Percentiles rank a stretch among this genome's conserved stretches.
Evolutionary conservation across 2,888 invertebrate genomes (phyloP).

Genomic region (Euproctis similis): DNA sequence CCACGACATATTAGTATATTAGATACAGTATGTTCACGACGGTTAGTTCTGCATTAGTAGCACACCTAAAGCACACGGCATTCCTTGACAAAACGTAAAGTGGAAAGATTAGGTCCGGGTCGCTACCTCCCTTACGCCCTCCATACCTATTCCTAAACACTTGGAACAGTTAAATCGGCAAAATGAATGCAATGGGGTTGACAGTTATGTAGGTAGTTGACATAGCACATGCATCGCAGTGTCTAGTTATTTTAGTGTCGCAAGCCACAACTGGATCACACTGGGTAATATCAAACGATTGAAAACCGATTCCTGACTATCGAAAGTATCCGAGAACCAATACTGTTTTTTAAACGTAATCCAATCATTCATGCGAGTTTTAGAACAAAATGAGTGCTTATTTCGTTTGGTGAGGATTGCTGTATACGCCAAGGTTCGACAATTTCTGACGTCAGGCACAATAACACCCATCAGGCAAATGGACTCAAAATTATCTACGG

Average conservation of each 20-base stretch:
- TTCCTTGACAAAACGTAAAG: slow-evolving; percentile 49
- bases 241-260: slow-evolving; percentile 1
- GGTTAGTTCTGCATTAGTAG: slow-evolving; percentile 57
- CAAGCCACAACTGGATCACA: slow-evolving; percentile 6
- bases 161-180: no score
- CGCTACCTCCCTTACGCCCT: slow-evolving; percentile 31
- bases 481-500: no score
- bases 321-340: no score
- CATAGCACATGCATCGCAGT: slow-evolving; percentile 5
- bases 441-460: no score
- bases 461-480: no score
- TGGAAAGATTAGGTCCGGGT: slow-evolving; percentile 38
- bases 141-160: background rate
- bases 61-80: slow-evolving; percentile 67
- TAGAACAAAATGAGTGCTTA: no score
- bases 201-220: background rate
- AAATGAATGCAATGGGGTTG: background rate
- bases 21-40: slow-evolving; percentile 45
- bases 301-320: no score
- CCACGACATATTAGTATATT: slow-evolving; percentile 35
- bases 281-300: no score
- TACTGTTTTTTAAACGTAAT: no score
- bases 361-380: no score
- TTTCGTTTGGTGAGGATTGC: no score
- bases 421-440: no score